phyloP scores from a whole-genome alignment of 2,888 invertebrate species.

The Choristoneura rosaceana region DNA sequence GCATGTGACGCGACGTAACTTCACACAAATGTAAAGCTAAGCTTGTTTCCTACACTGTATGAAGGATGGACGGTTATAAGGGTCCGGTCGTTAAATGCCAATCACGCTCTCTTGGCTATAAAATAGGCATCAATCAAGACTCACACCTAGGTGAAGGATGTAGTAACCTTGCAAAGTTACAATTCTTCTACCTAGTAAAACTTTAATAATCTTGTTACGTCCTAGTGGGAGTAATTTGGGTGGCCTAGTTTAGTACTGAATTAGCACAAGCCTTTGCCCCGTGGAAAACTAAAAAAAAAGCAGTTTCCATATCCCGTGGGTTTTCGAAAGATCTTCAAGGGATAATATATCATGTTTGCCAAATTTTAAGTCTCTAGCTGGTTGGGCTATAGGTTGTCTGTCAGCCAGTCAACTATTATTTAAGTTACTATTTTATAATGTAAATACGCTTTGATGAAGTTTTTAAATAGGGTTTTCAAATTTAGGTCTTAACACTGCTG shows the following conservation, averaged over 20 bases:
- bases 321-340: too few species aligned
- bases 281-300: too few species aligned
- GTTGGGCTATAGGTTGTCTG: too few species aligned
- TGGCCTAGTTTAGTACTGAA: not conserved
- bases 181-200: not conserved
- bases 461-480: too few species aligned
- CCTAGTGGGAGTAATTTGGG: not conserved
- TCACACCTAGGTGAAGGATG: slow-evolving; percentile 7
- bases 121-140: slow-evolving; percentile 27
- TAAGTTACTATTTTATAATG: too few species aligned
- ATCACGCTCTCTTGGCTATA: slow-evolving; percentile 25
- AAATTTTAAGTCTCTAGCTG: too few species aligned
- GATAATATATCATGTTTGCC: too few species aligned
- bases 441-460: too few species aligned
- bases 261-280: too few species aligned
- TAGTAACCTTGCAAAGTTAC: not conserved
- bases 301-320: too few species aligned
- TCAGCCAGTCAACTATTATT: too few species aligned
- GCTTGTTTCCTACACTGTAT: not conserved
- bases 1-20: not conserved
- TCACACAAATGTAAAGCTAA: not conserved
- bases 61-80: slow-evolving; percentile 21
- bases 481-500: too few species aligned
- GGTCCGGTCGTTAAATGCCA: slow-evolving; percentile 33
- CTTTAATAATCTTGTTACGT: not conserved